These are phyloP conservation scores for Trissolcus japonicus DNA, from an alignment of 2,888 invertebrate species.

Conservation along the genomic window DNA sequence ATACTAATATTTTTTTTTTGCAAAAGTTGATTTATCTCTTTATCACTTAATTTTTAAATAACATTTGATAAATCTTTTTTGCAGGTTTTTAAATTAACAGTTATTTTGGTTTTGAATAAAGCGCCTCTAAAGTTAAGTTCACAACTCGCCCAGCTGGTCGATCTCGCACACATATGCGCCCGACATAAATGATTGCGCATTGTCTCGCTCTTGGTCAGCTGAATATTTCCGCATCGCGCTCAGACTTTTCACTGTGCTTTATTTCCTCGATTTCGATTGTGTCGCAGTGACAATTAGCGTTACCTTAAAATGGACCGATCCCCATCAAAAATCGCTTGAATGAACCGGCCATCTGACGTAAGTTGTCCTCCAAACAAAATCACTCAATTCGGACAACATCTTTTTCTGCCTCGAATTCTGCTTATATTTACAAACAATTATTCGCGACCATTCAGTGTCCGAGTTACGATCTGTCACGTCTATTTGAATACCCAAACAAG, in stretches of 20 bases:
- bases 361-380: conserved; percentile 7
- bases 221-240: conserved; percentile 17
- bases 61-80: too few species aligned
- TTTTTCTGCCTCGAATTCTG: not conserved
- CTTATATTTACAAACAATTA: conserved; percentile 49
- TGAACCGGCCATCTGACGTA: conserved; percentile 22
- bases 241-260: conserved; percentile 2
- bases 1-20: too few species aligned
- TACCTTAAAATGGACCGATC: conserved; percentile 10
- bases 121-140: not conserved
- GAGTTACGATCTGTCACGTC: conserved; percentile 16
- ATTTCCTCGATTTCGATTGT: not conserved
- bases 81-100: too few species aligned
- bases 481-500: not conserved
- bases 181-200: conserved; percentile 36
- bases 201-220: conserved; percentile 32
- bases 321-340: not conserved
- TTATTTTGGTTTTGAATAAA: not conserved
- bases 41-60: too few species aligned
- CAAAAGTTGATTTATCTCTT: too few species aligned
- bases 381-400: not conserved
- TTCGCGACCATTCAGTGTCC: conserved; percentile 4
- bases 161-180: conserved; percentile 4
- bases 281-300: conserved; percentile 8
- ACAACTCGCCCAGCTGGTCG: not conserved